Evolutionary conservation across 2,797 vertebrate species (phyloP).

Genomic region (Galagoides demidoff): DNA sequence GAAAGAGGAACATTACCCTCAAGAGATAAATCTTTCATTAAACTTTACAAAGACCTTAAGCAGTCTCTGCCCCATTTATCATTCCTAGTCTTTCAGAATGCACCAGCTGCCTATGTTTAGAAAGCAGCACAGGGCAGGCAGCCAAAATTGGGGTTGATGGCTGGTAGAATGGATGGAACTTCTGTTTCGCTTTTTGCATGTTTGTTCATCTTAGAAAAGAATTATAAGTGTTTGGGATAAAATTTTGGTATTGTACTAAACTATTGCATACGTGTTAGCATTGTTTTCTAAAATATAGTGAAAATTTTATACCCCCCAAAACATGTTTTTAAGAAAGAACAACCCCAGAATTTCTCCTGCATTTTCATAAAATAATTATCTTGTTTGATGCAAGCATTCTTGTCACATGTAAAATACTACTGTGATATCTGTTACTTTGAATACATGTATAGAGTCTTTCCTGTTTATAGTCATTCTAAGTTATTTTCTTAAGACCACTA

Average conservation of each 20-base stretch:
- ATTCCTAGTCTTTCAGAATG: slow-evolving; percentile 71
- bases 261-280: neutral
- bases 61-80: slow-evolving; percentile 83
- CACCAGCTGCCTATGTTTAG: slow-evolving; percentile 77
- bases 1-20: slow-evolving; percentile 84
- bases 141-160: slow-evolving; percentile 61
- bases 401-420: neutral
- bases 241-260: neutral
- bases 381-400: neutral
- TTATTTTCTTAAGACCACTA: neutral
- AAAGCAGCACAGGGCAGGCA: slow-evolving; percentile 73
- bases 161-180: slow-evolving; percentile 55
- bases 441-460: neutral
- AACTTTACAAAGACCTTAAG: slow-evolving; percentile 86
- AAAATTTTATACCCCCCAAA: neutral
- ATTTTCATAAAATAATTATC: neutral
- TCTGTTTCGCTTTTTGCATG: slow-evolving; percentile 42
- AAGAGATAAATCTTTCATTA: slow-evolving; percentile 88
- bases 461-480: neutral
- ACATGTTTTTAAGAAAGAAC: neutral
- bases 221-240: neutral
- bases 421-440: neutral
- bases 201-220: slow-evolving; percentile 63
- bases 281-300: neutral
- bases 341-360: neutral